phyloP scores from a whole-genome alignment of 2,797 vertebrate genomes.

The Etheostoma perlongum region DNA sequence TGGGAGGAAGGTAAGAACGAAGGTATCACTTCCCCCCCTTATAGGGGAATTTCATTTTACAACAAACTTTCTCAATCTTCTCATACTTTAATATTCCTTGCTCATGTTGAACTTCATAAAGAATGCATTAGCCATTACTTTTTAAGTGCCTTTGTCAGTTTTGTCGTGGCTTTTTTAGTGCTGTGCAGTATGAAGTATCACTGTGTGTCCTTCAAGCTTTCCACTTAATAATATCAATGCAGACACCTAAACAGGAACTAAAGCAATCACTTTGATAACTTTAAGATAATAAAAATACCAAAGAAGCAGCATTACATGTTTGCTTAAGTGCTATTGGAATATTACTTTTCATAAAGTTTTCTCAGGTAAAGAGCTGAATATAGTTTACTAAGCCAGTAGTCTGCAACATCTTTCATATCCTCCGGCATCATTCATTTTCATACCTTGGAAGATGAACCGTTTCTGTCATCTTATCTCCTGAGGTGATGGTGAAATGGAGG shows the following conservation, averaged over 20 bases:
- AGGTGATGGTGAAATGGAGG: conserved; percentile 73
- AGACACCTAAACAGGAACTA: background rate
- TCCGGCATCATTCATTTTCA: conserved; percentile 70
- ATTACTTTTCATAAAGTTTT: conserved; percentile 39
- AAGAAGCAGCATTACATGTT: conserved; percentile 1
- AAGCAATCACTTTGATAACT: background rate
- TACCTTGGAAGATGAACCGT: conserved; percentile 61
- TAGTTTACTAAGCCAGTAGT: conserved; percentile 56
- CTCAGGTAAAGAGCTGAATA: conserved; percentile 29
- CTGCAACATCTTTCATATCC: conserved; percentile 50
- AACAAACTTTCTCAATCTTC: conserved; percentile 13
- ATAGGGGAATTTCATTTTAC: conserved; percentile 68
- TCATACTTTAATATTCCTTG: conserved; percentile 4
- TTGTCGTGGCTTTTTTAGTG: background rate
- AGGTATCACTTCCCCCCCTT: conserved; percentile 71
- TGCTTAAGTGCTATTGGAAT: conserved; percentile 23
- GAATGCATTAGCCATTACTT: conserved; percentile 7
- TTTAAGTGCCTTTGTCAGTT: background rate
- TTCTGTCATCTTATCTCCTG: conserved; percentile 67
- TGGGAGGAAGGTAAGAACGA: conserved; percentile 88
- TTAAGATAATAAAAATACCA: conserved; percentile 2
- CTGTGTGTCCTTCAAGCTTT: background rate
- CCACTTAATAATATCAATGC: conserved; percentile 7
- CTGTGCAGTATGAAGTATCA: background rate
- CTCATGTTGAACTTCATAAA: conserved; percentile 7